These are phyloP conservation scores for Polyommatus icarus DNA, from an alignment of 2,888 invertebrate species.

Conservation along the genomic window DNA sequence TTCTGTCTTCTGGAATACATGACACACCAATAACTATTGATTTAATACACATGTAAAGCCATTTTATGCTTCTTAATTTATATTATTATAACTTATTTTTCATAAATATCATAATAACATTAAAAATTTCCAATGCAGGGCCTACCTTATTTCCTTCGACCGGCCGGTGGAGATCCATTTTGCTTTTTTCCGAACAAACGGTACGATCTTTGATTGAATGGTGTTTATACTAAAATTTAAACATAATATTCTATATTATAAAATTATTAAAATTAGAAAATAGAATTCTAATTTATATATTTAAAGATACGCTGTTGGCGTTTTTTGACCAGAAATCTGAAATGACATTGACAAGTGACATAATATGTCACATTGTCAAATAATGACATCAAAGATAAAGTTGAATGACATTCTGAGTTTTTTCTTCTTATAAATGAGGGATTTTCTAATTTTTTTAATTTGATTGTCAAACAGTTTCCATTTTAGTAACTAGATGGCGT, in stretches of 20 bases:
- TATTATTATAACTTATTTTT: not conserved
- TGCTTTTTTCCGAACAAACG: conserved; percentile 35
- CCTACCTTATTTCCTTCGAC: conserved; percentile 74
- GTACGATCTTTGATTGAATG: not conserved
- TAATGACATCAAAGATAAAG: no score
- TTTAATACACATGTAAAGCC: not conserved
- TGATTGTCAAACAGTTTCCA: no score
- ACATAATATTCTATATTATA: not conserved
- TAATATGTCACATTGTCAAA: no score
- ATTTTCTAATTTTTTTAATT: no score
- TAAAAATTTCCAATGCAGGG: conserved; percentile 7
- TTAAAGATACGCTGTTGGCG: conserved; percentile 36
- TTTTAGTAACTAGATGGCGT: no score
- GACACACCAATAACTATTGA: not conserved
- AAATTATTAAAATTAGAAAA: conserved; percentile 8
- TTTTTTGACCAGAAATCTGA: conserved; percentile 36
- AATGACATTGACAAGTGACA: not conserved
- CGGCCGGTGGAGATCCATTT: conserved; percentile 74
- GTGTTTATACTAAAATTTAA: not conserved
- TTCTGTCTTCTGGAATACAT: not conserved
- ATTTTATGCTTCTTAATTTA: not conserved
- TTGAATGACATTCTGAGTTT: no score
- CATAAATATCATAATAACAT: not conserved
- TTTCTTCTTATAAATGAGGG: no score
- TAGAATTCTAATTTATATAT: not conserved